These are phyloP conservation scores for Kradibia gibbosae DNA, from an alignment of 1,140 invertebrate species.

Conservation along the genomic window DNA sequence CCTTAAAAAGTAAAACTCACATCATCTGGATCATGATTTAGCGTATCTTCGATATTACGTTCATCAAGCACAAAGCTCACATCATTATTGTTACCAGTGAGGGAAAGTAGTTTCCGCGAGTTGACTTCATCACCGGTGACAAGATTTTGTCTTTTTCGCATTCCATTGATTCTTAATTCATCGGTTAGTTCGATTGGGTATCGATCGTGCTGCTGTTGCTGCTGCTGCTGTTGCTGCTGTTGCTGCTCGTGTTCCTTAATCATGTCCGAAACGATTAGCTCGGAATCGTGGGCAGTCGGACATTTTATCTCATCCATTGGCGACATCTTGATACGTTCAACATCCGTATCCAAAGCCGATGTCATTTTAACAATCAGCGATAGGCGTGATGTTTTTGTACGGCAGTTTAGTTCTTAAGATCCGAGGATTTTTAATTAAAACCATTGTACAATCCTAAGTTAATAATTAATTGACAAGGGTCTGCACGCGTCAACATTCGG, in stretches of 20 bases:
- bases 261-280: constrained; percentile 68
- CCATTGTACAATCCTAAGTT: no score
- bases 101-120: constrained; percentile 70
- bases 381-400: neutral
- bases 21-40: constrained; percentile 71
- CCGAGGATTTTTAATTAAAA: neutral
- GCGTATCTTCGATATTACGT: constrained; percentile 58
- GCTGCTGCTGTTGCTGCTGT: no score
- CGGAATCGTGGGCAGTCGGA: constrained; percentile 65
- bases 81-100: constrained; percentile 74
- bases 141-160: constrained; percentile 64
- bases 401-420: neutral
- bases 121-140: constrained; percentile 68
- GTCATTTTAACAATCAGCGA: constrained; percentile 13
- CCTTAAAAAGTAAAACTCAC: constrained; percentile 66
- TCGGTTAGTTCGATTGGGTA: neutral
- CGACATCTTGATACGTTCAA: constrained; percentile 61
- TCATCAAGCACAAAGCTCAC: constrained; percentile 76
- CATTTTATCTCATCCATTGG: constrained; percentile 69
- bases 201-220: neutral
- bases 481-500: no score
- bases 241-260: constrained; percentile 65
- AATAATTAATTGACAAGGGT: no score
- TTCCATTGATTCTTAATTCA: neutral
- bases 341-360: constrained; percentile 27